phyloP scores from a whole-genome alignment of 2,113 vertebrate genomes.

The Eulemur macaco region DNA sequence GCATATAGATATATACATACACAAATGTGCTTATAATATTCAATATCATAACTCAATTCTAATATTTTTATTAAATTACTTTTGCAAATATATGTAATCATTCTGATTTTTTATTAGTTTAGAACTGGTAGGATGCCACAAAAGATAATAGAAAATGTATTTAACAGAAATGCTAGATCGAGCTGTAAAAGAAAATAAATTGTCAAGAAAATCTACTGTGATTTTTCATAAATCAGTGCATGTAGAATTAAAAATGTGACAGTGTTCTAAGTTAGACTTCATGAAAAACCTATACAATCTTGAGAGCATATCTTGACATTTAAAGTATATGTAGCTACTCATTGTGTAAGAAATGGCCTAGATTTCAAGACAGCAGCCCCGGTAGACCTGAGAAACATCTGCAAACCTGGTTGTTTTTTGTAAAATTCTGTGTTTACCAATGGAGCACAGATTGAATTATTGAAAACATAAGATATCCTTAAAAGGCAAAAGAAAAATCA shows the following conservation, averaged over 20 bases:
- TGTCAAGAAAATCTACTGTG: background rate
- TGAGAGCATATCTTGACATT: conserved; percentile 56
- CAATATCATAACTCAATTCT: background rate
- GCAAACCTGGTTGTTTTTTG: background rate
- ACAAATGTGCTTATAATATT: background rate
- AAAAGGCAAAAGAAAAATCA: conserved; percentile 41
- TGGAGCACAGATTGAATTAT: conserved; percentile 9
- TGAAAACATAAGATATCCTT: background rate
- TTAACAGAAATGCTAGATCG: background rate
- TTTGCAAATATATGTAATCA: background rate
- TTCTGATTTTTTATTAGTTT: background rate
- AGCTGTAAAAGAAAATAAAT: conserved; percentile 41
- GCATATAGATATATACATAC: background rate
- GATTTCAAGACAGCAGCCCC: conserved; percentile 30
- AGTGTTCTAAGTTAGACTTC: conserved; percentile 44
- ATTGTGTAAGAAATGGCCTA: conserved; percentile 43
- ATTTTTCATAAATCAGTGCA: conserved; percentile 61
- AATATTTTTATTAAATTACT: conserved; percentile 20
- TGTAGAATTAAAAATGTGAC: conserved; percentile 58
- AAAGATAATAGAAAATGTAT: background rate
- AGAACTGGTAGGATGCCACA: background rate
- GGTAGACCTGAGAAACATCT: background rate
- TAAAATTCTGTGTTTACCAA: conserved; percentile 53
- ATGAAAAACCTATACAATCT: conserved; percentile 50
- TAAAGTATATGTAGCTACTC: conserved; percentile 54